Evolutionary conservation across 2,888 invertebrate species (phyloP).

Genomic region (Ametastegia equiseti): DNA sequence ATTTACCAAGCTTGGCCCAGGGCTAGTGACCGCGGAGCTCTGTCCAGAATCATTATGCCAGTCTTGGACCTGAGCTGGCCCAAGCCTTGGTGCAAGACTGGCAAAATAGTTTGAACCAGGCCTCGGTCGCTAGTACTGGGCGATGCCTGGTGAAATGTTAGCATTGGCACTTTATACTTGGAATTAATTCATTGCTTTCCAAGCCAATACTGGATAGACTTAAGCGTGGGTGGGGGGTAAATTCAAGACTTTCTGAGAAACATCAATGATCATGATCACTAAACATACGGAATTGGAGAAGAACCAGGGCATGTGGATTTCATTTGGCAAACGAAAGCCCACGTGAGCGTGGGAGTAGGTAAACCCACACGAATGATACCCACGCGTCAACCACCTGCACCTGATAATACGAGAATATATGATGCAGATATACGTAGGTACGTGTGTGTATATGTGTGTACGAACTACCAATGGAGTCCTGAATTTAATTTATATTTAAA

Average conservation of each 20-base stretch:
- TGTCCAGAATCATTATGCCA: too few species aligned
- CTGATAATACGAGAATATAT: neutral
- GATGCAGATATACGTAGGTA: neutral
- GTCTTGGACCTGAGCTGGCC: too few species aligned
- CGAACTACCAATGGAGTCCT: neutral
- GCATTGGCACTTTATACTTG: too few species aligned
- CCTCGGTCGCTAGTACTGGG: too few species aligned
- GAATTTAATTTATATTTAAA: slow-evolving; percentile 45
- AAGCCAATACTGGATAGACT: neutral
- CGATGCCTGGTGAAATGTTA: too few species aligned
- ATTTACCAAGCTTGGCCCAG: too few species aligned
- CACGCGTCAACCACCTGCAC: slow-evolving; percentile 34
- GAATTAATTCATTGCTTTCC: too few species aligned
- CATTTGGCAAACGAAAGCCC: neutral
- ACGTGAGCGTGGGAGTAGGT: neutral
- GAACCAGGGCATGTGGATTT: neutral
- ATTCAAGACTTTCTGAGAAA: neutral
- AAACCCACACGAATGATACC: slow-evolving; percentile 5
- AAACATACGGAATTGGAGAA: neutral
- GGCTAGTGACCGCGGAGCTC: too few species aligned
- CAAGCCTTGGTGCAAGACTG: too few species aligned
- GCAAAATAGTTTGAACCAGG: too few species aligned
- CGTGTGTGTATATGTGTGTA: neutral
- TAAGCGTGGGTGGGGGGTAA: neutral
- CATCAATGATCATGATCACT: slow-evolving; percentile 25